Evolutionary conservation across 1,140 invertebrate genomes (phyloP).

Genomic region (Cydia pomonella): DNA sequence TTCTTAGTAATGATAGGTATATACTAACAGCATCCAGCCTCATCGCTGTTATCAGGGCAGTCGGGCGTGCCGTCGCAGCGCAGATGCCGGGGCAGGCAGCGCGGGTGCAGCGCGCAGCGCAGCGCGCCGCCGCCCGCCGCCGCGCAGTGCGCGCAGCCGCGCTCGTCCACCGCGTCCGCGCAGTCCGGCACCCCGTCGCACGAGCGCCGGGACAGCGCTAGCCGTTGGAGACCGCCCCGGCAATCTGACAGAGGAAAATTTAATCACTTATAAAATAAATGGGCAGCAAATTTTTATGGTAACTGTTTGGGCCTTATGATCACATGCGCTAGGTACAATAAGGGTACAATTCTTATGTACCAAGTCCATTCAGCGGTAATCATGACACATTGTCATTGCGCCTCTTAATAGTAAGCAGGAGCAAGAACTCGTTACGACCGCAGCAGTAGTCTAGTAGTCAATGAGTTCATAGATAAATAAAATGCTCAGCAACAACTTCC

Average conservation of each 20-base stretch:
- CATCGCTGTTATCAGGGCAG: conserved; percentile 93
- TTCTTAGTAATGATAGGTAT: conserved; percentile 11
- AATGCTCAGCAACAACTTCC: too few species aligned
- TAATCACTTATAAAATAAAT: background rate
- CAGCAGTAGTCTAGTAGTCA: too few species aligned
- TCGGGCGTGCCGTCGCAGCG: conserved; percentile 91
- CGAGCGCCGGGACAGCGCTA: conserved; percentile 86
- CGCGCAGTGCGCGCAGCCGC: conserved; percentile 88
- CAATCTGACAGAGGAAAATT: conserved; percentile 82
- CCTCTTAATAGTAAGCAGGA: too few species aligned
- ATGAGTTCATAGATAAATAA: too few species aligned
- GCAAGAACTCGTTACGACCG: too few species aligned
- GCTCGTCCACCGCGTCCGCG: conserved; percentile 90
- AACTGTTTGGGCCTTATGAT: too few species aligned
- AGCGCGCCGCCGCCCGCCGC: conserved; percentile 80
- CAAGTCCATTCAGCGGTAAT: too few species aligned
- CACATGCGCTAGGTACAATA: too few species aligned
- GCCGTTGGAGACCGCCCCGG: conserved; percentile 85
- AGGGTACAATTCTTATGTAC: too few species aligned
- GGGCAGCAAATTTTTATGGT: too few species aligned
- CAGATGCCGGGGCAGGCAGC: conserved; percentile 86
- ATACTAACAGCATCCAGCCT: conserved; percentile 91
- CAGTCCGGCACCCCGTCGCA: conserved; percentile 95
- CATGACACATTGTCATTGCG: too few species aligned
- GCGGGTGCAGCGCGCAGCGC: conserved; percentile 88